Evolutionary conservation across 2,797 vertebrate species (phyloP).

Genomic region (Enteromius anoplus): DNA sequence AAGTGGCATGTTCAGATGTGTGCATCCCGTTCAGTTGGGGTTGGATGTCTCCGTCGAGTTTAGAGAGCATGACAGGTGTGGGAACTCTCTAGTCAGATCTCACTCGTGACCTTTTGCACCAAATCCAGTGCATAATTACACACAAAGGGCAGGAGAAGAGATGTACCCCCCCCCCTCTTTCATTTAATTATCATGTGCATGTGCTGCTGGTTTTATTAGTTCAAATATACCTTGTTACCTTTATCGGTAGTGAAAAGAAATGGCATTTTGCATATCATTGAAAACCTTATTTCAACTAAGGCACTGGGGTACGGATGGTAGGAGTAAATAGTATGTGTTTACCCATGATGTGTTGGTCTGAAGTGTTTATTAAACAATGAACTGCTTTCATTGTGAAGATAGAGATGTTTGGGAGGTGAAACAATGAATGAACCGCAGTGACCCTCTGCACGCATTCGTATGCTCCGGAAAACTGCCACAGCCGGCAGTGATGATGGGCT

Average conservation of each 20-base stretch:
- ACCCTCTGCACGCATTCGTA: constrained; percentile 14
- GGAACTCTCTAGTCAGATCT: constrained; percentile 27
- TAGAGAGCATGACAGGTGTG: constrained; percentile 3
- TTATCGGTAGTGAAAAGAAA: neutral
- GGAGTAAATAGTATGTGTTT: neutral
- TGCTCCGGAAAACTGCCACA: neutral
- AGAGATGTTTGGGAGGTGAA: neutral
- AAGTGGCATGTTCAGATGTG: constrained; percentile 6
- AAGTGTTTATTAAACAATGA: neutral
- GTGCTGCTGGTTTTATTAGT: neutral
- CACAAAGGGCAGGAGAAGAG: constrained; percentile 20
- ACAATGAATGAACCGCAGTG: constrained; percentile 16
- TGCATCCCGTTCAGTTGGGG: neutral
- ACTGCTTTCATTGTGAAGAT: constrained; percentile 4
- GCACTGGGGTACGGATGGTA: neutral
- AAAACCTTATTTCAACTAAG: neutral
- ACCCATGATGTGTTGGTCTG: neutral
- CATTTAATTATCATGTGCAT: constrained; percentile 13
- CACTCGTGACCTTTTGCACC: constrained; percentile 20
- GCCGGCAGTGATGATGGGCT: constrained; percentile 17
- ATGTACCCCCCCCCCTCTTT: neutral
- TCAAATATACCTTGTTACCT: constrained; percentile 2
- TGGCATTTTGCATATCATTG: neutral
- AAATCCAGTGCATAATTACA: constrained; percentile 15
- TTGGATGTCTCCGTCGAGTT: neutral